Percentiles rank a stretch among this genome's conserved stretches.
Conservation (phyloP, 2,797 vertebrate genomes). For the Sebastes variabilis region DNA sequence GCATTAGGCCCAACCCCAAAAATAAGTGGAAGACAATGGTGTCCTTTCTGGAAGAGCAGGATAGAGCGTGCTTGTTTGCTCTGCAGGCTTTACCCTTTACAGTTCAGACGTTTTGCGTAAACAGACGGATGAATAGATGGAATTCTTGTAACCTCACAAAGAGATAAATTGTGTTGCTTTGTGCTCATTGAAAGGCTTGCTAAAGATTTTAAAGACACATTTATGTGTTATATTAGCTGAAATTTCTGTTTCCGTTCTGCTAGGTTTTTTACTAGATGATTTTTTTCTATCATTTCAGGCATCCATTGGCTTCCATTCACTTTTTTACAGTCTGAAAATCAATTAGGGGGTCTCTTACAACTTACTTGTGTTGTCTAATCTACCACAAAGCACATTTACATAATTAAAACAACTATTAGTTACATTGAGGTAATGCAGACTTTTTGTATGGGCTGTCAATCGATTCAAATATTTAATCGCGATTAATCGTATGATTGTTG, state of each 20-base stretch:
- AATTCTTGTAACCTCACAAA: not conserved
- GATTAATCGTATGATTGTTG: too few relatives aligned
- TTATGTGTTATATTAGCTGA: too few relatives aligned
- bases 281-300: not conserved
- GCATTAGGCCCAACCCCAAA: not conserved
- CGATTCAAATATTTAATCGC: too few relatives aligned
- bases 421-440: not conserved
- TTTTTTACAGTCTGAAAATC: not conserved
- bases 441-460: too few relatives aligned
- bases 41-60: slow-evolving; percentile 14
- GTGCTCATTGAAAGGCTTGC: not conserved
- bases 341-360: not conserved
- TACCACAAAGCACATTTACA: not conserved
- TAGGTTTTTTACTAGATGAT: not conserved
- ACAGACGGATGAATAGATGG: not conserved
- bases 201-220: too few relatives aligned
- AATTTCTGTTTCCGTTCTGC: too few relatives aligned
- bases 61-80: slow-evolving; percentile 17
- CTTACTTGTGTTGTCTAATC: not conserved
- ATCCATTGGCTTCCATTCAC: not conserved
- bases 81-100: not conserved
- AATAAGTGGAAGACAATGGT: slow-evolving; percentile 13
- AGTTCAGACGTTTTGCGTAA: not conserved
- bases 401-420: not conserved
- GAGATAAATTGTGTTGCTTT: not conserved